Evolutionary conservation across 1,140 invertebrate species (phyloP).

Genomic region (Helicoverpa zea): DNA sequence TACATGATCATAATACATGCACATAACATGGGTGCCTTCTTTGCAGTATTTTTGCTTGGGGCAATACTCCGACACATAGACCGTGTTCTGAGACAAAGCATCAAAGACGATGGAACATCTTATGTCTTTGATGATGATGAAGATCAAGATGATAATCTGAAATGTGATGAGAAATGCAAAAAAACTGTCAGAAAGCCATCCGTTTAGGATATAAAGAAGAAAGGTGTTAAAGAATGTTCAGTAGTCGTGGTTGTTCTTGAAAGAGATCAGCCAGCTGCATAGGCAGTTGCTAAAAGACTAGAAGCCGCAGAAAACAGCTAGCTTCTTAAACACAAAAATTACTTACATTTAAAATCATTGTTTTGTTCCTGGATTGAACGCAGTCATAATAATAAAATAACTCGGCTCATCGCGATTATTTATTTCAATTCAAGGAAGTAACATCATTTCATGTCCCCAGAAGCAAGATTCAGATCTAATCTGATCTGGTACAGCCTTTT

Average conservation of each 20-base stretch:
- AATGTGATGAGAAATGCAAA: not conserved
- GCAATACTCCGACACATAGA: slow-evolving; percentile 20
- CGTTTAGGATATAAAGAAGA: too few relatives aligned
- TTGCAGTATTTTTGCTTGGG: slow-evolving; percentile 4
- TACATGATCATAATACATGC: slow-evolving; percentile 45
- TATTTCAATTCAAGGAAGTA: not conserved
- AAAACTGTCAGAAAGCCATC: not conserved
- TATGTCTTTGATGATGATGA: not conserved
- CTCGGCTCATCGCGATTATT: not conserved
- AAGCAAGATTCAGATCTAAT: too few relatives aligned
- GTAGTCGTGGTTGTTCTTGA: too few relatives aligned
- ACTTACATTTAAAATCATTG: slow-evolving; percentile 4
- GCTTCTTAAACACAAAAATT: not conserved
- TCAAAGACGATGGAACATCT: not conserved
- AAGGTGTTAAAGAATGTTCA: too few relatives aligned
- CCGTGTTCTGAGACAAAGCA: not conserved
- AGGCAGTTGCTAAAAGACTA: too few relatives aligned
- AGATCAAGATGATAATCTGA: not conserved
- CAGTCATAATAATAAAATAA: not conserved
- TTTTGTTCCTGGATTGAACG: not conserved
- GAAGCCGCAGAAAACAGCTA: not conserved
- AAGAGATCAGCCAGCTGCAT: too few relatives aligned
- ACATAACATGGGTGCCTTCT: slow-evolving; percentile 45
- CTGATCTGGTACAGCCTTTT: too few relatives aligned
- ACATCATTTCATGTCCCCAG: not conserved